Conservation (phyloP, 2,797 vertebrate genomes). For the Neomorphus geoffroyi region DNA sequence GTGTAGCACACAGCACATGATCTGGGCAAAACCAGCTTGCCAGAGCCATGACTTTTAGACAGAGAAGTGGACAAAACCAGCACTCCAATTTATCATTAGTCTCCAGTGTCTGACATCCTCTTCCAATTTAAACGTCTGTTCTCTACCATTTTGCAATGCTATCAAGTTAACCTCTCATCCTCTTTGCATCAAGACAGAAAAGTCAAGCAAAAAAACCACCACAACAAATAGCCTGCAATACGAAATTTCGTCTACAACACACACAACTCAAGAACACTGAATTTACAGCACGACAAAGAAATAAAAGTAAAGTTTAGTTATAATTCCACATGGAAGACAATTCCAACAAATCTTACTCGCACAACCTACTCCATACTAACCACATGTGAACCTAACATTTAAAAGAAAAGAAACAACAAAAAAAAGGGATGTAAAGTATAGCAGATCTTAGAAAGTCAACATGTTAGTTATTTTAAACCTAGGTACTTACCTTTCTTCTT, state of each 20-base stretch:
- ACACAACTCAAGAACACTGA: background rate
- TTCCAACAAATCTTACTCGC: background rate
- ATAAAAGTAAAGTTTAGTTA: background rate
- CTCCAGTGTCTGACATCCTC: background rate
- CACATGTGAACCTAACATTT: background rate
- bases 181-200: background rate
- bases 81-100: background rate
- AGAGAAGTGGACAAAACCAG: too few relatives aligned
- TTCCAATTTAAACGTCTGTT: background rate
- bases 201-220: background rate
- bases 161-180: background rate
- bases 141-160: background rate
- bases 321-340: background rate
- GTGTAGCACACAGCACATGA: background rate
- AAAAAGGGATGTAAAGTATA: background rate
- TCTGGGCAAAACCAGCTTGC: too few relatives aligned
- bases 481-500: conserved; percentile 84
- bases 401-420: background rate
- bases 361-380: background rate
- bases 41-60: too few relatives aligned
- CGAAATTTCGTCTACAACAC: background rate
- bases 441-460: background rate
- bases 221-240: background rate
- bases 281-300: background rate
- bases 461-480: background rate